phyloP scores from a whole-genome alignment of 1,140 invertebrate genomes.

The Chionoecetes opilio region DNA sequence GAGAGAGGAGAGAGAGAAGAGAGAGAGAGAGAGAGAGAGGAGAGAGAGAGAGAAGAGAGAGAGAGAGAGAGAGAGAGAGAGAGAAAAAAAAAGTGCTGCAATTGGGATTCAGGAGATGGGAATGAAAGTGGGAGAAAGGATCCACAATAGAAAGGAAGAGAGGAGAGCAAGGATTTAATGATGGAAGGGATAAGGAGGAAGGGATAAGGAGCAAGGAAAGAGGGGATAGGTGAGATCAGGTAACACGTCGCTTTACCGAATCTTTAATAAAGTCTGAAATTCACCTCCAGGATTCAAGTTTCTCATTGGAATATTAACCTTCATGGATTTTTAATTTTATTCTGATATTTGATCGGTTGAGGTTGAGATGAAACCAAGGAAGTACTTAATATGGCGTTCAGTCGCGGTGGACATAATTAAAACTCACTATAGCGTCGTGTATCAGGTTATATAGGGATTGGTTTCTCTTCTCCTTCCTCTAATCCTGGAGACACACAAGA shows the following conservation, averaged over 20 bases:
- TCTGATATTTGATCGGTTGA: neutral
- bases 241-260: neutral
- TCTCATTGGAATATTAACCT: neutral
- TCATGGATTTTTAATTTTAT: neutral
- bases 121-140: neutral
- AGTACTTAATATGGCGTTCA: neutral
- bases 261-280: neutral
- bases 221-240: neutral
- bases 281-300: neutral
- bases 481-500: too few species aligned
- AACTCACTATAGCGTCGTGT: too few species aligned
- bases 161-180: neutral
- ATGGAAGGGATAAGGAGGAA: neutral
- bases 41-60: neutral
- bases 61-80: neutral
- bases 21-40: neutral
- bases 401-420: neutral
- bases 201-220: neutral
- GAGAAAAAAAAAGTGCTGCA: neutral
- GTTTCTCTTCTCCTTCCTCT: too few species aligned
- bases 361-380: neutral
- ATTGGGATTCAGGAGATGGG: too few species aligned
- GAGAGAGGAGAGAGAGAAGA: neutral
- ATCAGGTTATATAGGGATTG: too few species aligned
- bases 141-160: neutral